phyloP scores from a whole-genome alignment of 2,797 vertebrate genomes.

The Gymnoscopelus braueri region DNA sequence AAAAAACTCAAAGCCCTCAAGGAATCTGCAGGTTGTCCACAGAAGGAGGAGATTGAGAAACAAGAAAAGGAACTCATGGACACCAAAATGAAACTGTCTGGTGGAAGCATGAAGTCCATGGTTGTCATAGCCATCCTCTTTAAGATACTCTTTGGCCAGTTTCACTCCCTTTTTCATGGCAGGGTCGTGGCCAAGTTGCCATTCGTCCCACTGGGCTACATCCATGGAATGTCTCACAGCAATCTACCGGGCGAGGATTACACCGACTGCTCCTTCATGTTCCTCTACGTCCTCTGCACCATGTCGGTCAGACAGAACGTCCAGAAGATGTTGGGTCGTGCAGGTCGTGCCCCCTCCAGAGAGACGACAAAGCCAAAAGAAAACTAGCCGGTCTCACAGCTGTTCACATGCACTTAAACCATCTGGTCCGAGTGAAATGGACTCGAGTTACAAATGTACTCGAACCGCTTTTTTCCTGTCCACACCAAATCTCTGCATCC shows the following conservation, averaged over 20 bases:
- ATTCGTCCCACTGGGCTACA: slow-evolving; percentile 93
- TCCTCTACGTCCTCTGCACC: slow-evolving; percentile 98
- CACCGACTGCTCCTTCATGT: slow-evolving; percentile 98
- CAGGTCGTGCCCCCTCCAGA: slow-evolving; percentile 90
- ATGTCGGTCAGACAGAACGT: slow-evolving; percentile 99
- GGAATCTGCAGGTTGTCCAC: slow-evolving; percentile 95
- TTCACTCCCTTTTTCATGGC: slow-evolving; percentile 98
- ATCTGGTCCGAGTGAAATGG: too few relatives aligned
- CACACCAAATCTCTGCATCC: too few relatives aligned
- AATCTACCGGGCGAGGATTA: slow-evolving; percentile 97
- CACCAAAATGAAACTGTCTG: slow-evolving; percentile 97
- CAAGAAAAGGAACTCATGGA: slow-evolving; percentile 99
- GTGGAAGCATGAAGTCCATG: slow-evolving; percentile 99
- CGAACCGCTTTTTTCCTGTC: too few relatives aligned
- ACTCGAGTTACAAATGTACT: too few relatives aligned
- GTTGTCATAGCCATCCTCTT: slow-evolving; percentile 99
- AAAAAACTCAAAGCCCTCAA: slow-evolving; percentile 90
- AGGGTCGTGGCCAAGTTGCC: slow-evolving; percentile 97
- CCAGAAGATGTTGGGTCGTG: slow-evolving; percentile 96
- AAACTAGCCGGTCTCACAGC: too few relatives aligned
- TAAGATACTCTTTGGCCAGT: slow-evolving; percentile 99
- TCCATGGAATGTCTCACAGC: slow-evolving; percentile 95
- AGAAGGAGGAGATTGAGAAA: slow-evolving; percentile 98
- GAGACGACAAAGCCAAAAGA: slow-evolving; percentile 81
- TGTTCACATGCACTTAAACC: too few relatives aligned